Evolutionary conservation across 2,888 invertebrate genomes (phyloP), one percentile per base, ranked within the genome.

Genomic region (Girardia tigrina): DNA sequence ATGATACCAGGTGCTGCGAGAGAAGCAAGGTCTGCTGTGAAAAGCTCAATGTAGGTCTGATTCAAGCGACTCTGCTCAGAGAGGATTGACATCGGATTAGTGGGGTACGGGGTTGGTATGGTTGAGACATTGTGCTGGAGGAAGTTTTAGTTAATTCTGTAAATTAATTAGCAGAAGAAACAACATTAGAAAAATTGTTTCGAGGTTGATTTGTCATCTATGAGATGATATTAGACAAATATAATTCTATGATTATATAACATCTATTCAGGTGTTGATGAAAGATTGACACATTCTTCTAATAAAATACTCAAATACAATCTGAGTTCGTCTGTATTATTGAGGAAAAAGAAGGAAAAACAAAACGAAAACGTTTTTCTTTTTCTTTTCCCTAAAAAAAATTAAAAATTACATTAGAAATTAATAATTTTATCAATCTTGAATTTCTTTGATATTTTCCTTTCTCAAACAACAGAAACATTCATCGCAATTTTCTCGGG

Each of bases 1-100:
- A 56, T 56, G 56, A 56, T 56, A 56, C 56, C 56, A 56, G 56
- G 56, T 56, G 56, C 56, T 56, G 56, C 56, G 56, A 56, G 56
- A 56, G 56, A 56, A 56, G 56, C 56, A 56, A n/a, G 56, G n/a
- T 56, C 56, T 56, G 56, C 56, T 56, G 56, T 56, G 56, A 56
- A 56, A 56, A 56, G 56, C 56, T 56, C 56, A 56, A 56, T 56
- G 56, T 56, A 56, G 56, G 56, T 56, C 56, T 56, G 56, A 56
- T 56, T 56, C 56, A 56, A 56, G 56, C 56, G 56, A 56, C 56
- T 56, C 56, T 56, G 56, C 56, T 56, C 56, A 56, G 56, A 56
- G 56, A 56, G 56, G 56, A 56, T 56, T 56, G 56, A 56, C 56
- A 56, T 56, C 56, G 56, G 56, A 56, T 56, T 56, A 56, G 56